Evolutionary conservation across 1,140 invertebrate species (phyloP).

Genomic region (Calephelis virginiensis): DNA sequence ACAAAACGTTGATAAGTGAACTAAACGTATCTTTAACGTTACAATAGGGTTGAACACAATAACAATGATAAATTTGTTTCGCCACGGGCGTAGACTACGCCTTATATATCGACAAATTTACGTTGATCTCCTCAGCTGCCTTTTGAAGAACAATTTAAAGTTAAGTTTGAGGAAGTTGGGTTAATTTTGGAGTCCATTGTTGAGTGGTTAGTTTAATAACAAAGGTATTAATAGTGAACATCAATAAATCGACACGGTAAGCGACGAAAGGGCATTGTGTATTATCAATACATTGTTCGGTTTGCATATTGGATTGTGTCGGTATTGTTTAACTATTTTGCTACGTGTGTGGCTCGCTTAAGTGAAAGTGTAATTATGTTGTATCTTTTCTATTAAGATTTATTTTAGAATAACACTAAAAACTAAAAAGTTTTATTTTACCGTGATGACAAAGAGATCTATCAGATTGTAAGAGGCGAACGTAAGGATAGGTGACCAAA

Average conservation of each 20-base stretch:
- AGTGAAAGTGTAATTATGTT: constrained; percentile 32
- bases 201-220: constrained; percentile 53
- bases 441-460: too few species aligned
- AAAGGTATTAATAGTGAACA: constrained; percentile 66
- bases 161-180: constrained; percentile 26
- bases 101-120: constrained; percentile 40
- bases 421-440: too few species aligned
- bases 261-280: constrained; percentile 71
- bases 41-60: constrained; percentile 55
- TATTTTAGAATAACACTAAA: too few species aligned
- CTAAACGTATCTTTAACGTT: constrained; percentile 41
- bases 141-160: constrained; percentile 12
- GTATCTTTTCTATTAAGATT: constrained; percentile 9
- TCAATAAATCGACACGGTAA: constrained; percentile 72
- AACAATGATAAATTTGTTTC: constrained; percentile 63
- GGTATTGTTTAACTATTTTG: constrained; percentile 54
- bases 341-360: constrained; percentile 59
- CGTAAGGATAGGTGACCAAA: too few species aligned
- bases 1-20: constrained; percentile 30
- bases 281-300: constrained; percentile 64
- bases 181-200: constrained; percentile 40
- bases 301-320: constrained; percentile 74
- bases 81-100: constrained; percentile 53
- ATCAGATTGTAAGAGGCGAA: too few species aligned
- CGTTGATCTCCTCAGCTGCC: constrained; percentile 37